phyloP scores from a whole-genome alignment of 1,140 invertebrate genomes.

The Platyura marginata region DNA sequence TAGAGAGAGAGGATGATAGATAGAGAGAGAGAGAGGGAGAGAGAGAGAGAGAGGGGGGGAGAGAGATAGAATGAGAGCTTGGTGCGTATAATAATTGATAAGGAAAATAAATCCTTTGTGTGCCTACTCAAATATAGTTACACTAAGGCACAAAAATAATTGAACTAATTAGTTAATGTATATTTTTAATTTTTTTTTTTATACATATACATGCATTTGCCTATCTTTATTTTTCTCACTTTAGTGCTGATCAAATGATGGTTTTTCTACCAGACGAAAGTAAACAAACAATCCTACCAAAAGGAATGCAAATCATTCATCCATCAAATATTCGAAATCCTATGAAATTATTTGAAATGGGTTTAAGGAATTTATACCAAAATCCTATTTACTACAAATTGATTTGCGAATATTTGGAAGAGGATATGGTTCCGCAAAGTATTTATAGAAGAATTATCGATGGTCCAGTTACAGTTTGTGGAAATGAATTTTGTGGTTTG shows the following conservation, averaged over 20 bases:
- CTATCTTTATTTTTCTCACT: too few species aligned
- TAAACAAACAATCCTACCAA: constrained; percentile 9
- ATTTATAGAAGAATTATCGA: constrained; percentile 13
- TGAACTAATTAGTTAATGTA: too few species aligned
- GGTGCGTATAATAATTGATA: too few species aligned
- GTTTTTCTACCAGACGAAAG: constrained; percentile 2
- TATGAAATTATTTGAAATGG: constrained; percentile 13
- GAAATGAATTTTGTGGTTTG: constrained; percentile 13
- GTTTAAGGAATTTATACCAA: constrained; percentile 19
- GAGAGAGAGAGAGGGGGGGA: too few species aligned
- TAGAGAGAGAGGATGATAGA: too few species aligned
- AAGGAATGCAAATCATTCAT: constrained; percentile 13
- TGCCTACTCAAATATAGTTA: too few species aligned
- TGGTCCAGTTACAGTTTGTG: constrained; percentile 17
- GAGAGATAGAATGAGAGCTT: too few species aligned
- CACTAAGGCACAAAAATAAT: too few species aligned
- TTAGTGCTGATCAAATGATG: constrained; percentile 1
- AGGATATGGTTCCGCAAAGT: constrained; percentile 12
- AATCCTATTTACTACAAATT: constrained; percentile 13
- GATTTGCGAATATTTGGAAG: constrained; percentile 10
- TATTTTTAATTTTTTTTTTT: too few species aligned
- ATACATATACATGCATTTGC: too few species aligned
- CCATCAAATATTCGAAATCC: constrained; percentile 10
- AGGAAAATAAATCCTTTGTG: too few species aligned
- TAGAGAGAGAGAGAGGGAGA: too few species aligned